Evolutionary conservation across 2,888 invertebrate genomes (phyloP), one percentile per base, ranked within the genome.

Genomic region (Meiosimyza platycephala): DNA sequence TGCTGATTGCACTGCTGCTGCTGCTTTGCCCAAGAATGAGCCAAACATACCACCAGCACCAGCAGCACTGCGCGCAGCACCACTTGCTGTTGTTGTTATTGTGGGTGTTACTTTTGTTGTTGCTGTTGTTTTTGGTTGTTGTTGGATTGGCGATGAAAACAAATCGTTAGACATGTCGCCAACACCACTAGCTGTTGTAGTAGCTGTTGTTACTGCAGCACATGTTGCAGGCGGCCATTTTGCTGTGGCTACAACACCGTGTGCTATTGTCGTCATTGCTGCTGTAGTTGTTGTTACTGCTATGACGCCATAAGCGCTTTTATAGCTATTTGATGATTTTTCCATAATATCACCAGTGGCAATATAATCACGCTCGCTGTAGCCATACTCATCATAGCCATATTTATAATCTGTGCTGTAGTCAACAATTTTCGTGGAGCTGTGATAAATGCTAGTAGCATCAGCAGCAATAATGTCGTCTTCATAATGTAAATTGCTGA

Each of bases 1-100:
- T 3, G 86, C 86, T 6, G 86, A 83, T 76, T 85, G 85, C 54
- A 86, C 83, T 9, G 85, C 85, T 40, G 85, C 86, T 59, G 86
- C 85, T 15, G 85, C 85, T 75, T 85, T 86, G 0, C 82, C 85
- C 63, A 86, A 79, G 70, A 86, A 82, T 6, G 84, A 85, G n/a
- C 85, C 85, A 52, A 86, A 82, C 82, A 86, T 80, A 12, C 85
- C 80, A 40, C 73, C 71, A 16, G 72, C 68, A 13, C 84, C 80
- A 48, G 73, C 71, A 16, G 72, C 70, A 60, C 69, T 59, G 28
- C 62, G 51, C 3, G 50, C 40, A 28, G 50, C 40, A 28, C 62
- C 18, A 55, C 62, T 60, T 33, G 40, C 55, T 50, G 75, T n/a
- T 73, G 22, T 51, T 55, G 75, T n/a, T 73, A 16, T 51, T 55